A percentile compares a stretch with the other conserved stretches of the same genome.
These are phyloP conservation scores for Drosophila takahashii DNA, from an alignment of 1,140 invertebrate genomes.

Conservation along the genomic window DNA sequence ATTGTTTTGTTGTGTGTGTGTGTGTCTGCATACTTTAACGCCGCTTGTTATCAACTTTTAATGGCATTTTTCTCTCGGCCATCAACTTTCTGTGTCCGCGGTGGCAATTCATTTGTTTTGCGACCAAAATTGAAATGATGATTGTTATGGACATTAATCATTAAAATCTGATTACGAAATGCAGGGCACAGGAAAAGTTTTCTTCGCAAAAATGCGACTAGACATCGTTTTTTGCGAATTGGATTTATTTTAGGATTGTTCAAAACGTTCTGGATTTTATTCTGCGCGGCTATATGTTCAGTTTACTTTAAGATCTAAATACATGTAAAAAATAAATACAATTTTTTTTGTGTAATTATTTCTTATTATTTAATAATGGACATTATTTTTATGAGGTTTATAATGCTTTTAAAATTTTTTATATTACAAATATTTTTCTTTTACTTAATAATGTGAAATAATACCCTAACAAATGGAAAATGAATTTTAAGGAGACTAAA, in stretches of 20 bases:
- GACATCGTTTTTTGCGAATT: slow-evolving; percentile 4
- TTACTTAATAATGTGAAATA: too few species aligned
- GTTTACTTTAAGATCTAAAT: too few species aligned
- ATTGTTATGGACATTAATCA: slow-evolving; percentile 69
- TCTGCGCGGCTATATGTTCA: too few species aligned
- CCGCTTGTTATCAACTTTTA: slow-evolving; percentile 76
- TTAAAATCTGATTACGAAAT: slow-evolving; percentile 53
- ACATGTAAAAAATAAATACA: too few species aligned
- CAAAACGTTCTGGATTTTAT: not conserved
- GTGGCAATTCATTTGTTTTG: slow-evolving; percentile 53
- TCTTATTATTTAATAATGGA: too few species aligned
- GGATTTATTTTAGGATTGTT: not conserved
- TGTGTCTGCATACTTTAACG: slow-evolving; percentile 67
- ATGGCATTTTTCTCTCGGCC: slow-evolving; percentile 61
- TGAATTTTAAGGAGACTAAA: too few species aligned
- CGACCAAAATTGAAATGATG: slow-evolving; percentile 58
- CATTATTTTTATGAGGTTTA: too few species aligned
- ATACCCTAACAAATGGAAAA: too few species aligned
- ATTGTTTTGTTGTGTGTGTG: slow-evolving; percentile 25
- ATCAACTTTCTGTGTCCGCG: slow-evolving; percentile 37
- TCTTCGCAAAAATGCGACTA: slow-evolving; percentile 6
- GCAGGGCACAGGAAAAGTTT: slow-evolving; percentile 18
- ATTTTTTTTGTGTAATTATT: too few species aligned
- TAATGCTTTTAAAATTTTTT: too few species aligned
- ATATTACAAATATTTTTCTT: too few species aligned